These are phyloP conservation scores for Hyperoplus immaculatus DNA, from an alignment of 2,797 vertebrate species.

Conservation along the genomic window DNA sequence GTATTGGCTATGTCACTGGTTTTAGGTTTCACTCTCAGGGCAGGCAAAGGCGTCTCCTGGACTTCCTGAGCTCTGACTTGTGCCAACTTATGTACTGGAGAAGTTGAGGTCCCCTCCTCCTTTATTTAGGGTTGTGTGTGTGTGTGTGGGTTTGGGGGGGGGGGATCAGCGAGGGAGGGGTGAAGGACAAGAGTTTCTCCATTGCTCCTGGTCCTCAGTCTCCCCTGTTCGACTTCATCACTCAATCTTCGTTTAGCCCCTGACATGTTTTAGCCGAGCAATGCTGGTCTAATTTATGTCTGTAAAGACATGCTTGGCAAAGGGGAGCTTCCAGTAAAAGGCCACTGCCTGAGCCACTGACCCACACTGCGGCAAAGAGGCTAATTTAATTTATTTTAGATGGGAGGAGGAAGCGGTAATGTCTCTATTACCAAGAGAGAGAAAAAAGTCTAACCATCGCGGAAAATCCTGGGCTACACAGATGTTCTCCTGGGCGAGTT, in stretches of 20 bases:
- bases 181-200: conserved; percentile 75
- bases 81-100: conserved; percentile 84
- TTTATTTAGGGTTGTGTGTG: conserved; percentile 44
- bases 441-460: conserved; percentile 54
- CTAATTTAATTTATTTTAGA: conserved; percentile 82
- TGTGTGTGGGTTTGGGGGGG: not conserved
- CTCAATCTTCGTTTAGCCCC: conserved; percentile 86
- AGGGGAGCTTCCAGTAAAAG: conserved; percentile 80
- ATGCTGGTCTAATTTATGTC: conserved; percentile 83
- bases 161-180: conserved; percentile 47
- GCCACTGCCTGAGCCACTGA: conserved; percentile 76
- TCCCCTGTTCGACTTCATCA: conserved; percentile 82
- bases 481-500: conserved; percentile 53
- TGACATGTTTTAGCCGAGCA: conserved; percentile 84
- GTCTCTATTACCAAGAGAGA: conserved; percentile 66
- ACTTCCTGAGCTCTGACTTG: conserved; percentile 86
- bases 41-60: conserved; percentile 86
- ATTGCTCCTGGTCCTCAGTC: conserved; percentile 73
- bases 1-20: conserved; percentile 88
- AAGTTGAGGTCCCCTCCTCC: conserved; percentile 65
- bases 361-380: conserved; percentile 75
- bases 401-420: conserved; percentile 74
- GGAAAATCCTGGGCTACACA: conserved; percentile 52
- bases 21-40: conserved; percentile 85
- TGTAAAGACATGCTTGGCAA: conserved; percentile 80